phyloP scores from a whole-genome alignment of 2,113 vertebrate genomes.

The Pangasianodon hypophthalmus region DNA sequence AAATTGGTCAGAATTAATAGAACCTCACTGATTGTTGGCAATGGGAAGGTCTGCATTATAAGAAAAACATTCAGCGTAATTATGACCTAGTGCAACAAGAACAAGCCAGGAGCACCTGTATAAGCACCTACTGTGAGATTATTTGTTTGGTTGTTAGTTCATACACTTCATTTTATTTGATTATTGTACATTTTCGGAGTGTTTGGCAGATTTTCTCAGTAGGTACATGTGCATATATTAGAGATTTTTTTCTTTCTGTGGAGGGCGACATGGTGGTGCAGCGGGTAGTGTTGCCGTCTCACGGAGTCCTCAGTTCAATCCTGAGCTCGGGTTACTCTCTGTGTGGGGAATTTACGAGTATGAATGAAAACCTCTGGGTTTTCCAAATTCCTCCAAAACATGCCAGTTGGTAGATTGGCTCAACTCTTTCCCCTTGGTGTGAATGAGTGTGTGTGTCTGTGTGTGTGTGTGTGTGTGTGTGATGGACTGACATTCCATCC shows the following conservation, averaged over 20 bases:
- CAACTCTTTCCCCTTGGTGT: neutral
- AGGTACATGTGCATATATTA: neutral
- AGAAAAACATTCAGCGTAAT: slow-evolving; percentile 35
- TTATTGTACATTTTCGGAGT: neutral
- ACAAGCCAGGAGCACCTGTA: slow-evolving; percentile 24
- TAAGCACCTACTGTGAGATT: neutral
- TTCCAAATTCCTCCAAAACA: neutral
- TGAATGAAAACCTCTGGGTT: neutral
- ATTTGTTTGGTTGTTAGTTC: slow-evolving; percentile 3
- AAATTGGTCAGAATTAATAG: slow-evolving; percentile 39
- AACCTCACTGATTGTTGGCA: slow-evolving; percentile 37
- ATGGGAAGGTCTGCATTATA: slow-evolving; percentile 17
- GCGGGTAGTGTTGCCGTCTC: neutral
- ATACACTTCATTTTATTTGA: neutral
- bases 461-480: neutral
- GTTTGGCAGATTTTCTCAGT: neutral
- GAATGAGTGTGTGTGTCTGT: neutral
- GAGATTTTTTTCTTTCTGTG: neutral
- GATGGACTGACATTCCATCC: neutral
- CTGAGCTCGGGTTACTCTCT: neutral
- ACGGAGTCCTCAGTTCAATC: neutral
- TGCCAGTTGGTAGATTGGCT: neutral
- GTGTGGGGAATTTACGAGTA: neutral
- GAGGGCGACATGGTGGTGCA: neutral
- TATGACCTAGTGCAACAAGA: neutral